phyloP scores from a whole-genome alignment of 2,797 vertebrate species.

The Pseudochirops corinnae region DNA sequence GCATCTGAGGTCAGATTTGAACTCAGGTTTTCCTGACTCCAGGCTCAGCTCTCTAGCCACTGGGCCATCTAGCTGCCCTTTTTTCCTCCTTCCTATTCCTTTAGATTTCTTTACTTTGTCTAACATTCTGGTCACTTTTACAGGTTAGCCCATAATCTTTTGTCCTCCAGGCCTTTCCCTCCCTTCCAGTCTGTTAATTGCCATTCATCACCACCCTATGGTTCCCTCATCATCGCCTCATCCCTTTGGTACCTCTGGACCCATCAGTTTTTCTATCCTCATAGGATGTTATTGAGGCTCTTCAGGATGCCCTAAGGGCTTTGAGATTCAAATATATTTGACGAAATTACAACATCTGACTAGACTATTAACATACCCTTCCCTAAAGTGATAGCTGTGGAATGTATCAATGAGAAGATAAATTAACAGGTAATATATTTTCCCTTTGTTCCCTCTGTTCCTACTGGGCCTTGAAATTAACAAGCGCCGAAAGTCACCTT shows the following conservation, averaged over 20 bases:
- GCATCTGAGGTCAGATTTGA: background rate
- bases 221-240: background rate
- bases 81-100: background rate
- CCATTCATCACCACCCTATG: background rate
- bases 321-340: slow-evolving; percentile 24
- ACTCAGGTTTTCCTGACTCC: background rate
- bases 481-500: background rate
- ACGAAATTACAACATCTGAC: background rate
- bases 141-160: background rate
- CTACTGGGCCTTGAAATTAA: slow-evolving; percentile 62
- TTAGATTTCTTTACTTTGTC: background rate
- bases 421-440: slow-evolving; percentile 55
- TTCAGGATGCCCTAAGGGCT: slow-evolving; percentile 3
- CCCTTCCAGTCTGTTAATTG: background rate
- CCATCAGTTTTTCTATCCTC: background rate
- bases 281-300: background rate
- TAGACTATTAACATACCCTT: slow-evolving; percentile 7
- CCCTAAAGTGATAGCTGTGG: slow-evolving; percentile 20
- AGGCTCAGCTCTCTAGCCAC: background rate
- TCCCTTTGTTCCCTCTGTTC: slow-evolving; percentile 55
- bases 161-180: background rate
- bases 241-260: background rate
- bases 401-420: slow-evolving; percentile 56
- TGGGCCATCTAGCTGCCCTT: background rate
- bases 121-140: background rate